Evolutionary conservation across 1,140 invertebrate genomes (phyloP).

Genomic region (Anastrepha ludens): DNA sequence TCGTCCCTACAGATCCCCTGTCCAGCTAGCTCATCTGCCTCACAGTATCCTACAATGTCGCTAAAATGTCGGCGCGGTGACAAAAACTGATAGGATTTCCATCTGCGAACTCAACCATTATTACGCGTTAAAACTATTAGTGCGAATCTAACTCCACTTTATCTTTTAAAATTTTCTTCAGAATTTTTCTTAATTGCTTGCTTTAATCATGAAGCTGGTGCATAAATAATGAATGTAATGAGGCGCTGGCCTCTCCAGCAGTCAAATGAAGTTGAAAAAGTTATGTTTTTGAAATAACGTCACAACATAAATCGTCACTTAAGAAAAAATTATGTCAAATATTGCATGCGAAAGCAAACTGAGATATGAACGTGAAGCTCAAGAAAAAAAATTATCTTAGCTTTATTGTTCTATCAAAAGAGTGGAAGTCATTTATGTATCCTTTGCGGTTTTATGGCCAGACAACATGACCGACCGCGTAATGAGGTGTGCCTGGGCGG

Average conservation of each 20-base stretch:
- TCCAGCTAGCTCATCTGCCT: too few species aligned
- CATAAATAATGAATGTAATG: too few species aligned
- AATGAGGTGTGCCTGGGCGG: conserved; percentile 1
- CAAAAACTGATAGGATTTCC: too few species aligned
- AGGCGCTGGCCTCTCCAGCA: neutral
- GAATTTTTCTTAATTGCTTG: too few species aligned
- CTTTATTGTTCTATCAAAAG: neutral
- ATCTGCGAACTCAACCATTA: too few species aligned
- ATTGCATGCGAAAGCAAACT: neutral
- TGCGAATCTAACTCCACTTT: too few species aligned
- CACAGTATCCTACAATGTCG: too few species aligned
- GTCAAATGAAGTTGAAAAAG: neutral
- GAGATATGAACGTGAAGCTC: neutral
- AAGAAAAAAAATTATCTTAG: neutral
- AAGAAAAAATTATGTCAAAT: neutral
- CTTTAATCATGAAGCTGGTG: too few species aligned
- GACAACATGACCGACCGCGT: neutral
- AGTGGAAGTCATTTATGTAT: neutral
- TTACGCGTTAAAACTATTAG: too few species aligned
- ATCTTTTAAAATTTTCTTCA: too few species aligned
- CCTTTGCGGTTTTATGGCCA: conserved; percentile 39
- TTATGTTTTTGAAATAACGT: neutral
- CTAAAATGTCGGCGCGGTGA: too few species aligned
- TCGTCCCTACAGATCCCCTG: too few species aligned
- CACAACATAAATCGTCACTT: neutral